Base-by-base conservation (phyloP, 2,888 invertebrate species). In the Leptopterna dolabrata region DNA sequence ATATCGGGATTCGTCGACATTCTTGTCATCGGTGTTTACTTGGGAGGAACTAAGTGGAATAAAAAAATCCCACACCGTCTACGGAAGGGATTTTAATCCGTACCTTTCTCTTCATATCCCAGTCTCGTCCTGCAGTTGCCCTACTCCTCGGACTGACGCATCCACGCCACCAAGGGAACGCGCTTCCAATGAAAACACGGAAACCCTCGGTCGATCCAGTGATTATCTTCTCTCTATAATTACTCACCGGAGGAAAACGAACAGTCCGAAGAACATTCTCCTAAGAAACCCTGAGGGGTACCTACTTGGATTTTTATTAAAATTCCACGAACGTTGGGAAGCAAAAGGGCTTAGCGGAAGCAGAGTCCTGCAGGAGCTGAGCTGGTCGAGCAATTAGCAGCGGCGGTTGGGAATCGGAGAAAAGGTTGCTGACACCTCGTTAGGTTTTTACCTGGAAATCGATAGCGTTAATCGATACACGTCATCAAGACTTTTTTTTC, bases 91-190 rank as follows among this genome's bases (percentile, higher is more conserved):
- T 63, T 63, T 63, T 78, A 78, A 78, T 78, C 78, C 43, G 36
- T 78, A 45, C 47, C 45, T 78, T 78, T 78, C 78, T 78, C 78
- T 43, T 78, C 78, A 78, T 78, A 78, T 78, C 78, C 78, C 24
- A 45, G 78, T 78, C 78, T 45, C 27, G 27, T 41, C 45, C 24
- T n/a, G 14, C 2, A 78, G 78, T 24, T 45, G 78, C 78, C 63
- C 63, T 63, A 24, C 24, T 63, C 63, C 63, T 24, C 19, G 19
- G 24, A 24, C 41, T 76, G 27, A 4, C 30, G 24, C 30, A 36
- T 30, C 30, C 7, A 45, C 24, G 78, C 78, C 27, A 30, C 78
- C 27, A 45, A 76, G 29, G 30, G 30, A 76, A 73, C 41, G 41
- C 30, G n/a, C 73, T 30, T 63, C 24, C 24, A 63, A 63, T 63